Evolutionary conservation across 2,113 vertebrate species (phyloP), one percentile per base, ranked within the genome.

Genomic region (Myotis yumanensis): DNA sequence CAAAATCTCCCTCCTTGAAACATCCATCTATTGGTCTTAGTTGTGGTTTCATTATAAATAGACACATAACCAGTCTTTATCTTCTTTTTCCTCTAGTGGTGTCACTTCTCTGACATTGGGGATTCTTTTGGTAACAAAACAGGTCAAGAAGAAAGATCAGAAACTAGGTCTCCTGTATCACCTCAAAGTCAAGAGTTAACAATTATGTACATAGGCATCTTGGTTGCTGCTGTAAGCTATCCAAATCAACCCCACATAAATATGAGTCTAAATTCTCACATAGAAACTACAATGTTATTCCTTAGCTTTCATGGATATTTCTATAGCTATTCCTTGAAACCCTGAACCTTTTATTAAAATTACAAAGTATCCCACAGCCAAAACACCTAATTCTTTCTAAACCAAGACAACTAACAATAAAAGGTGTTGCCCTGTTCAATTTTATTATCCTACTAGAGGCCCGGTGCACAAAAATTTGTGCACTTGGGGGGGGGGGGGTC

Each of bases 1-100:
- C 68, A 91, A 91, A 86, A 73, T 83, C 68, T 84, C 71, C 62
- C 73, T 96, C 71, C n/a, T 91, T 90, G 57, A 93, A 89, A 54
- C 37, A 93, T 9, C 32, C 80, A 88, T n/a, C 5, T 18, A 18
- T 40, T 43, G 18, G 40, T 79, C 48, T 43, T 59, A 75, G 43
- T 62, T 80, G 54, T 5, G 48, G 32, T 88, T 92, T 92, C 79
- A 85, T 52, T 43, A 48, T 37, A 89, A 79, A 85, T 10, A 89
- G 73, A 77, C 20, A 71, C 0, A 28, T 30, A 54, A 68, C 30
- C 23, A 90, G 59, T 52, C 69, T 62, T 79, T 54, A 64, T 86
- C 40, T 88, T 76, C 57, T 92, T 94, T 91, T 83, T 90, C 51
- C 23, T 85, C 18, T 87, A 66, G 28, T 32, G 25, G 57, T 4